Evolutionary conservation across 2,888 invertebrate genomes (phyloP).

Genomic region (Oxystoma pomonae): DNA sequence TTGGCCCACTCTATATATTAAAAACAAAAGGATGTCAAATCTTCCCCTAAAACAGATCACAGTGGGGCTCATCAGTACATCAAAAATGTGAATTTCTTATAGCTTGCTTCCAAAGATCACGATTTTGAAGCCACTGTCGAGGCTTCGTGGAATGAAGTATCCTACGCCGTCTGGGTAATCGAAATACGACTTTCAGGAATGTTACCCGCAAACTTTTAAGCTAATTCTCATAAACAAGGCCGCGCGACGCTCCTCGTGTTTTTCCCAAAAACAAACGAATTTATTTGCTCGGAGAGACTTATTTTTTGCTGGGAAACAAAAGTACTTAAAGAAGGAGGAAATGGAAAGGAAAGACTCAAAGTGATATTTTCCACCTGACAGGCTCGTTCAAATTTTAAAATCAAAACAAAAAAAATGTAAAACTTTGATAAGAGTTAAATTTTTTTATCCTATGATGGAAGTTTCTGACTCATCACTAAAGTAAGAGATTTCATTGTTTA

Average conservation of each 20-base stretch:
- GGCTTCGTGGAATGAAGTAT: too few species aligned
- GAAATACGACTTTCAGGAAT: constrained; percentile 32
- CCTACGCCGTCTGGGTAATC: constrained; percentile 33
- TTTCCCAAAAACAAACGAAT: constrained; percentile 19
- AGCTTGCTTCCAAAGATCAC: too few species aligned
- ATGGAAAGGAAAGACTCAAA: background rate
- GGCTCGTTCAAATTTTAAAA: background rate
- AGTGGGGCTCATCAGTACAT: too few species aligned
- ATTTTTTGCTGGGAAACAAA: constrained; percentile 1
- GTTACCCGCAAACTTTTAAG: constrained; percentile 29
- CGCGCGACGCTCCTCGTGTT: constrained; percentile 8
- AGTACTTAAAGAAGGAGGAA: constrained; percentile 1
- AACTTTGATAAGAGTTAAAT: too few species aligned
- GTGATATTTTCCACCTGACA: background rate
- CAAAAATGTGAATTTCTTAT: too few species aligned
- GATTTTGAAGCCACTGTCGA: too few species aligned
- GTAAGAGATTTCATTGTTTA: too few species aligned
- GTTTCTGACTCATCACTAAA: too few species aligned
- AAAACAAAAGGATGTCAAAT: too few species aligned
- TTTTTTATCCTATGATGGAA: too few species aligned
- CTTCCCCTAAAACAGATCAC: too few species aligned
- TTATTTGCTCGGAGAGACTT: constrained; percentile 10
- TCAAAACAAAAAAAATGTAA: background rate
- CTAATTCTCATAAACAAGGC: constrained; percentile 33
- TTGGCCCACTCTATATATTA: too few species aligned